Conservation (phyloP, 2,113 vertebrate species). For the Silurus glanis region DNA sequence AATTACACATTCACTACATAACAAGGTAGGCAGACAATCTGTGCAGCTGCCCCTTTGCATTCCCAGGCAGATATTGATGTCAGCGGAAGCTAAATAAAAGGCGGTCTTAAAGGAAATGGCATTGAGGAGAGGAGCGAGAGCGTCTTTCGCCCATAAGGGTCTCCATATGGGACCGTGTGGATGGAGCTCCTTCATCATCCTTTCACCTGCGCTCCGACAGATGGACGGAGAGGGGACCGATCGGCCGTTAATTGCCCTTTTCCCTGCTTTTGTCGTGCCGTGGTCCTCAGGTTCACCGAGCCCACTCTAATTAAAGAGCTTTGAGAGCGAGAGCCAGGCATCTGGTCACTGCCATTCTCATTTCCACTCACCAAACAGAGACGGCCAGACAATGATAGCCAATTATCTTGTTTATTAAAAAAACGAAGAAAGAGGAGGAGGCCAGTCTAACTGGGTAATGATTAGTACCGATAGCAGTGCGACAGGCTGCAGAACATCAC, state of each 20-base stretch:
- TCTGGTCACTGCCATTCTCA: conserved; percentile 78
- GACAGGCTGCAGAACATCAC: conserved; percentile 21
- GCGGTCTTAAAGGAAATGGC: conserved; percentile 40
- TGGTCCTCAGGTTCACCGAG: conserved; percentile 75
- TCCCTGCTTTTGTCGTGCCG: conserved; percentile 64
- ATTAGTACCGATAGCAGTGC: conserved; percentile 54
- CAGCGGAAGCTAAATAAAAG: conserved; percentile 49
- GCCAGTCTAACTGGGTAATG: conserved; percentile 60
- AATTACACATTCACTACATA: conserved; percentile 49
- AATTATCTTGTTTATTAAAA: conserved; percentile 70
- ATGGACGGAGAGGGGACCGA: conserved; percentile 66
- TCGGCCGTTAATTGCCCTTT: conserved; percentile 80
- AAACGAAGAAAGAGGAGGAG: conserved; percentile 42
- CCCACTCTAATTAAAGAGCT: conserved; percentile 80
- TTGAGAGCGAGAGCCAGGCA: conserved; percentile 69
- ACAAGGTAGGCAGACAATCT: conserved; percentile 48
- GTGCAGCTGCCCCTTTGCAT: conserved; percentile 52
- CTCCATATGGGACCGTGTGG: conserved; percentile 56
- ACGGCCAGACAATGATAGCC: conserved; percentile 69
- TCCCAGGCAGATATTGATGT: conserved; percentile 56
- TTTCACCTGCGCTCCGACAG: conserved; percentile 76
- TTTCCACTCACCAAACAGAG: conserved; percentile 52
- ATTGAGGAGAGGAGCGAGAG: conserved; percentile 36
- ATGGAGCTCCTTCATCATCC: conserved; percentile 57
- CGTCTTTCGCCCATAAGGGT: conserved; percentile 55